Evolutionary conservation across 2,888 invertebrate species (phyloP), one percentile per base, ranked within the genome.

Genomic region (Dryocosmus kuriphilus): DNA sequence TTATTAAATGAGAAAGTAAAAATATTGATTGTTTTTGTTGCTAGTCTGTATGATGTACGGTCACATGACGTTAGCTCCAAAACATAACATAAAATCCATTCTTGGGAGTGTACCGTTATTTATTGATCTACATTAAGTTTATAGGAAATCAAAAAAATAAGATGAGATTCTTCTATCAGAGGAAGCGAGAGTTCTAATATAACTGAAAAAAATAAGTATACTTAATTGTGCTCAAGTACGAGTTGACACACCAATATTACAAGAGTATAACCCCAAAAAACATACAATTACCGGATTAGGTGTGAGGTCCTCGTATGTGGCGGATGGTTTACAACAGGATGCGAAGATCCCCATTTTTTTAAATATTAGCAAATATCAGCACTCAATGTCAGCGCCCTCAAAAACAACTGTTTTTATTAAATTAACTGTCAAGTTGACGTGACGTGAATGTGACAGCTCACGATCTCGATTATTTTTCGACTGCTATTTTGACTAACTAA

Each of bases 261-360:
- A 32, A 35, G 19, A 19, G 35, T 77, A 67, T 27, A 76, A 65
- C 74, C 73, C 35, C 60, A 74, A 35, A 41, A 24, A 80, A 77
- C 93, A 93, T 92, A 94, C 94, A 87, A 92, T 90, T 89, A 94
- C 94, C 79, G 94, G 94, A 77, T 94, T 94, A 79, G 94, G 94
- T 77, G 94, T 94, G 77, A 93, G 88, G 63, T 93, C 92, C 79
- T 94, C 94, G 60, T 88, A 88, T n/a, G 93, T 91, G 77, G 93
- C 92, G 76, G 93, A 93, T 82, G 92, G 93, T 88, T 88, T 93
- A 88, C 93, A 94, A 88, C 94, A 94, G 63, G 93, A 93, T 73
- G 91, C 89, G 74, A 93, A 85, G 77, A 93, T 87, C 4, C 87
- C 87, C 87, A 87, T 87, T 74, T 11, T 76, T 7, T 71, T 19